phyloP scores from a whole-genome alignment of 2,797 vertebrate genomes.

The Psittacula echo region DNA sequence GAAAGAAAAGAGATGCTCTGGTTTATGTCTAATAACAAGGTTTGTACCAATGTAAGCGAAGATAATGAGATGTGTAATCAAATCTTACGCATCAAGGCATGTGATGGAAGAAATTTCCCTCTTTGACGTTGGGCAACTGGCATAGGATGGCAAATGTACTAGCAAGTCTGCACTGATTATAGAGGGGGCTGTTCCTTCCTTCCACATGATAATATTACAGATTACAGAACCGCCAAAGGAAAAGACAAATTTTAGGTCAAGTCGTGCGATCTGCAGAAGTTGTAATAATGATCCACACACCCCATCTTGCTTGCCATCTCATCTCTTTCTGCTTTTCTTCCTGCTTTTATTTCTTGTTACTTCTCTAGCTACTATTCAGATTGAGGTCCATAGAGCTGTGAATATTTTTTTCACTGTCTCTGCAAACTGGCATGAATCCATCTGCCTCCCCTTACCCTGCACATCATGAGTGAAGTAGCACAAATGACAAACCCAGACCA shows the following conservation, averaged over 20 bases:
- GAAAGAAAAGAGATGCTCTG: not conserved
- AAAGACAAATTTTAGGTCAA: not conserved
- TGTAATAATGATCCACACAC: not conserved
- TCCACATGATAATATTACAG: not conserved
- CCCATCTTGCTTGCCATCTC: not conserved
- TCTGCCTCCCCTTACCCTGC: not conserved
- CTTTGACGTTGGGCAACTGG: not conserved
- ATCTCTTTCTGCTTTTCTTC: not conserved
- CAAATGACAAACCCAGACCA: not conserved
- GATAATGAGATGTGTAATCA: not conserved
- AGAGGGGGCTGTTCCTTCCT: not conserved
- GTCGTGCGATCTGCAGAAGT: not conserved
- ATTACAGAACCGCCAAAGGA: not conserved
- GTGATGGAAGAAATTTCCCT: not conserved
- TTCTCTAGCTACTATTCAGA: not conserved
- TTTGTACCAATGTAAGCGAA: not conserved
- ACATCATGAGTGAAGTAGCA: not conserved
- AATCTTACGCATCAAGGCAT: not conserved
- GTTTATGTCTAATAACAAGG: conserved; percentile 23
- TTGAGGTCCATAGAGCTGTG: not conserved
- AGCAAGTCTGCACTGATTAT: not conserved
- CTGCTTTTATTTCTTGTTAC: not conserved
- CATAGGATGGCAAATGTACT: not conserved
- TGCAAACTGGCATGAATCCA: not conserved
- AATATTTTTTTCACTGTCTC: not conserved